These are phyloP conservation scores for Eretmochelys imbricata DNA, from an alignment of 2,113 vertebrate species.

Conservation along the genomic window DNA sequence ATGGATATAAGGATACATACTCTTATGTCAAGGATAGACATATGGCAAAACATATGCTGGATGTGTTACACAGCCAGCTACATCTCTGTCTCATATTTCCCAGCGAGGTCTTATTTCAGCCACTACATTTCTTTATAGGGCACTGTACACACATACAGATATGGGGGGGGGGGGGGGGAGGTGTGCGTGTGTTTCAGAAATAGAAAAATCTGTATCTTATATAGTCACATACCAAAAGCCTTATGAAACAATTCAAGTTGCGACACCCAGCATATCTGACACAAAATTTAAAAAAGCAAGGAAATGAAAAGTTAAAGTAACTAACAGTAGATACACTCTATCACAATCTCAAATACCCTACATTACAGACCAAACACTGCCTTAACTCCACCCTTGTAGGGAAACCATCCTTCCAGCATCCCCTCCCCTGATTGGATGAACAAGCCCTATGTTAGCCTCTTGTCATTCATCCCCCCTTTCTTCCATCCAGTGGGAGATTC, in stretches of 20 bases:
- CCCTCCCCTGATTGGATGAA: not conserved
- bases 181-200: rapidly evolving
- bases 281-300: not conserved
- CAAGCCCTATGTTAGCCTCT: not conserved
- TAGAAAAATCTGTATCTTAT: not conserved
- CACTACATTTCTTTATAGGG: not conserved
- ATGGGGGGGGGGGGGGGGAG: rapidly evolving
- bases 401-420: not conserved
- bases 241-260: not conserved
- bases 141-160: not conserved
- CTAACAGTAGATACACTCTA: not conserved
- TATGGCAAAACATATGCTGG: not conserved
- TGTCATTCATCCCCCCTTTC: not conserved
- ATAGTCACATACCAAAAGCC: not conserved
- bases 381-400: not conserved
- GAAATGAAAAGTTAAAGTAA: not conserved
- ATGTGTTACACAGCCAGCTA: not conserved
- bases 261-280: not conserved
- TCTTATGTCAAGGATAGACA: not conserved
- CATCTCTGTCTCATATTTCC: not conserved
- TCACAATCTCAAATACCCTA: not conserved
- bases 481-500: not conserved
- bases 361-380: not conserved
- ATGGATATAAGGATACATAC: not conserved
- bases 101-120: not conserved